These are phyloP conservation scores for Athene cunicularia DNA, from an alignment of 2,113 vertebrate genomes.

Conservation along the genomic window DNA sequence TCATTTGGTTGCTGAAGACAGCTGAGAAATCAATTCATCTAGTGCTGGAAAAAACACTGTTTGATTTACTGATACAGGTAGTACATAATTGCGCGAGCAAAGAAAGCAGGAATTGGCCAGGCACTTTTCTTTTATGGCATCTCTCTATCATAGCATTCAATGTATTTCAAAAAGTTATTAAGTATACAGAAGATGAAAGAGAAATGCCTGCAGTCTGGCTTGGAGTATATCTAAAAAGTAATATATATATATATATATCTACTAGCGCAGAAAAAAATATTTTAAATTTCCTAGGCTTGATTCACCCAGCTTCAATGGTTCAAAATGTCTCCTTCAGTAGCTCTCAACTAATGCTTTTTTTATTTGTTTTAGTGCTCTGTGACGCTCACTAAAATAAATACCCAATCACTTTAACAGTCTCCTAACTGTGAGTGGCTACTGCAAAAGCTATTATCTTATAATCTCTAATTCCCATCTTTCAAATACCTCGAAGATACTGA, in stretches of 20 bases:
- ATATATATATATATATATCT: neutral
- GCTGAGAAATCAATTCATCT: neutral
- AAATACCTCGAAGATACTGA: slow-evolving; percentile 42
- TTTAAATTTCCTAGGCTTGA: slow-evolving; percentile 33
- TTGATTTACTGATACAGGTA: slow-evolving; percentile 34
- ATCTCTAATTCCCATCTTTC: slow-evolving; percentile 40
- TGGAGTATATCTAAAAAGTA: neutral
- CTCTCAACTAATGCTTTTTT: slow-evolving; percentile 35
- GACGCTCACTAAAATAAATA: slow-evolving; percentile 1
- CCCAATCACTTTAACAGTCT: slow-evolving; percentile 48
- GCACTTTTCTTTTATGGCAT: slow-evolving; percentile 55
- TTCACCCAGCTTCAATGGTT: neutral
- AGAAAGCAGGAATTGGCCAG: neutral
- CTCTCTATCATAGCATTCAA: slow-evolving; percentile 38
- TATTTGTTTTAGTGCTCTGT: slow-evolving; percentile 46
- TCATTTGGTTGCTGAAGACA: neutral
- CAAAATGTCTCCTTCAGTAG: slow-evolving; percentile 17
- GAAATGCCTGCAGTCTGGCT: slow-evolving; percentile 14
- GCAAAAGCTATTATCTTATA: slow-evolving; percentile 50
- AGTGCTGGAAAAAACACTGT: neutral
- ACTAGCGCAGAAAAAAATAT: slow-evolving; percentile 1
- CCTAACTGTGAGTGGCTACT: slow-evolving; percentile 13
- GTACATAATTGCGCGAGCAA: neutral
- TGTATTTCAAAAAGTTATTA: slow-evolving; percentile 35
- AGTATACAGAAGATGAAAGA: slow-evolving; percentile 49